These are phyloP conservation scores for Pseudomyrmex dendroicus DNA, from an alignment of 1,140 invertebrate genomes.

Conservation along the genomic window DNA sequence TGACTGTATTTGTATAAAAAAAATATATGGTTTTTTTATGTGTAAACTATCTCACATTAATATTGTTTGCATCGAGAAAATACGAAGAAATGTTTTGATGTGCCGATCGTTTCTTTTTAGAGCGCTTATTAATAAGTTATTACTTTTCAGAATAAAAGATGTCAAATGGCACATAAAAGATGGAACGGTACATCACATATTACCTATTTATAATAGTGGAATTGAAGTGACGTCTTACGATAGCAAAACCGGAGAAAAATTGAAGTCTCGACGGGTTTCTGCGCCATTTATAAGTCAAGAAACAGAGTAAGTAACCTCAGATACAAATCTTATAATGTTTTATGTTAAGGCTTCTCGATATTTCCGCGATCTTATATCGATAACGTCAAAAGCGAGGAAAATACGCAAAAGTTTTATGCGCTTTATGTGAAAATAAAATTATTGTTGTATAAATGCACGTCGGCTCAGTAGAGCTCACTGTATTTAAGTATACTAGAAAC, in stretches of 20 bases:
- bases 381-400: too few species aligned
- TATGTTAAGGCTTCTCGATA: too few species aligned
- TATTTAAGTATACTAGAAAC: too few species aligned
- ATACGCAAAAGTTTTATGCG: too few species aligned
- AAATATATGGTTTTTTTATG: background rate
- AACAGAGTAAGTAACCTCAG: constrained; percentile 80
- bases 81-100: constrained; percentile 21
- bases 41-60: background rate
- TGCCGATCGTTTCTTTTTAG: constrained; percentile 22
- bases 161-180: constrained; percentile 88
- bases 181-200: constrained; percentile 88
- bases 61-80: background rate
- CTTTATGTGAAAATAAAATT: too few species aligned
- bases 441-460: too few species aligned
- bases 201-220: constrained; percentile 88
- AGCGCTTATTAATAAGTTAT: constrained; percentile 5
- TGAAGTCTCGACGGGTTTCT: constrained; percentile 87
- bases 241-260: constrained; percentile 88
- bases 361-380: too few species aligned
- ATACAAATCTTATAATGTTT: too few species aligned
- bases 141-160: constrained; percentile 79
- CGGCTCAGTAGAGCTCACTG: too few species aligned
- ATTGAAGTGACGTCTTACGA: constrained; percentile 90
- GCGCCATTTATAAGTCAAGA: constrained; percentile 88
- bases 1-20: constrained; percentile 8